A percentile compares a stretch with the other conserved stretches of the same genome.
Conservation (phyloP, 2,113 vertebrate genomes). For the Brachypteracias leptosomus region DNA sequence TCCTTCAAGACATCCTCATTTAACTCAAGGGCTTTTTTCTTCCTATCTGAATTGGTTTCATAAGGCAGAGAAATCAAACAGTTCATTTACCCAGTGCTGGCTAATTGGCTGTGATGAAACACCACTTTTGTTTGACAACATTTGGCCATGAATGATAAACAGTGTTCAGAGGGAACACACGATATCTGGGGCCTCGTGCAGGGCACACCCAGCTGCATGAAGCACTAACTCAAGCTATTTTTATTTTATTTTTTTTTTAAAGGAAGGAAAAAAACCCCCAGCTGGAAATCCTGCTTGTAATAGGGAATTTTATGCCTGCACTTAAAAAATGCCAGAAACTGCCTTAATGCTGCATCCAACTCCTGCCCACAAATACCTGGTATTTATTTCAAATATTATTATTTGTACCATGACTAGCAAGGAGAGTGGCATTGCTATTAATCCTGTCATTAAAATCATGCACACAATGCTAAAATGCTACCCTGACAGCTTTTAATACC, state of each 20-base stretch:
- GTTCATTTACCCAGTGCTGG: background rate
- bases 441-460: background rate
- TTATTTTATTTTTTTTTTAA: background rate
- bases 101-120: background rate
- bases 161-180: background rate
- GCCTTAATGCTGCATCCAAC: background rate
- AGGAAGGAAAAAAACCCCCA: background rate
- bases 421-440: background rate
- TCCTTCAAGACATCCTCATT: background rate
- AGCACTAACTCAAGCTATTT: background rate
- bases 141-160: background rate
- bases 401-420: background rate
- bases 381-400: background rate
- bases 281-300: background rate
- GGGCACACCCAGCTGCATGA: background rate
- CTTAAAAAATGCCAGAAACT: background rate
- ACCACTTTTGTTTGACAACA: background rate
- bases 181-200: accelerated
- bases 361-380: background rate
- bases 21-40: background rate
- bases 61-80: background rate
- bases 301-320: background rate
- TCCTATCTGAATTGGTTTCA: background rate
- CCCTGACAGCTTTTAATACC: background rate
- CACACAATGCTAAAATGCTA: background rate